Evolutionary conservation across 2,888 invertebrate genomes (phyloP).

Genomic region (Agrotis exclamationis): DNA sequence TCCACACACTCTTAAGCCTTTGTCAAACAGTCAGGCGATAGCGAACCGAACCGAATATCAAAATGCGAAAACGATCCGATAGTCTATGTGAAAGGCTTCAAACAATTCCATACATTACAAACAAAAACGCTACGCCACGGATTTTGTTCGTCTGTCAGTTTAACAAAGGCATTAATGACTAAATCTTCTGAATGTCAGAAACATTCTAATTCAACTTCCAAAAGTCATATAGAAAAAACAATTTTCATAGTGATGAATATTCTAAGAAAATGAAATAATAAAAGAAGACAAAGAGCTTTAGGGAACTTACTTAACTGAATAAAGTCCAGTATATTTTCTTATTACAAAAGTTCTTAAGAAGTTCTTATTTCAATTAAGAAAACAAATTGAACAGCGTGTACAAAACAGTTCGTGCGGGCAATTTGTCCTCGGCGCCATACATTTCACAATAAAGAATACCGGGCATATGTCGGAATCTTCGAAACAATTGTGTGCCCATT

Average conservation of each 20-base stretch:
- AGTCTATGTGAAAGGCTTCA: no score
- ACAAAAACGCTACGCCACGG: no score
- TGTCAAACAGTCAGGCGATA: no score
- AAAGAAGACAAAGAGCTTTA: no score
- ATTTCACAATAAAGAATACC: slow-evolving; percentile 57
- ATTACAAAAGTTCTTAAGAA: neutral
- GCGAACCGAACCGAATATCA: no score
- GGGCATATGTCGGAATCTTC: slow-evolving; percentile 42
- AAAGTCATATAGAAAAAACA: no score
- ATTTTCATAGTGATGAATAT: neutral
- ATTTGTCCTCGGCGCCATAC: slow-evolving; percentile 48
- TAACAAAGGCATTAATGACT: no score
- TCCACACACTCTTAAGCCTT: no score
- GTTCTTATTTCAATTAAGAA: slow-evolving; percentile 48
- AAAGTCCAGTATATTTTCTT: neutral
- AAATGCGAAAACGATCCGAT: no score
- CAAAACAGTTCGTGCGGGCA: slow-evolving; percentile 32
- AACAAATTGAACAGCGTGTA: slow-evolving; percentile 30
- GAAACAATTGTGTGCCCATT: slow-evolving; percentile 58
- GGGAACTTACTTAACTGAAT: neutral
- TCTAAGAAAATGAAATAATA: neutral
- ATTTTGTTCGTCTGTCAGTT: no score
- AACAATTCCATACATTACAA: no score
- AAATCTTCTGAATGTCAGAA: neutral
- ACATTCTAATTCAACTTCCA: neutral